phyloP scores from a whole-genome alignment of 2,113 vertebrate species.

The Falco punctatus region DNA sequence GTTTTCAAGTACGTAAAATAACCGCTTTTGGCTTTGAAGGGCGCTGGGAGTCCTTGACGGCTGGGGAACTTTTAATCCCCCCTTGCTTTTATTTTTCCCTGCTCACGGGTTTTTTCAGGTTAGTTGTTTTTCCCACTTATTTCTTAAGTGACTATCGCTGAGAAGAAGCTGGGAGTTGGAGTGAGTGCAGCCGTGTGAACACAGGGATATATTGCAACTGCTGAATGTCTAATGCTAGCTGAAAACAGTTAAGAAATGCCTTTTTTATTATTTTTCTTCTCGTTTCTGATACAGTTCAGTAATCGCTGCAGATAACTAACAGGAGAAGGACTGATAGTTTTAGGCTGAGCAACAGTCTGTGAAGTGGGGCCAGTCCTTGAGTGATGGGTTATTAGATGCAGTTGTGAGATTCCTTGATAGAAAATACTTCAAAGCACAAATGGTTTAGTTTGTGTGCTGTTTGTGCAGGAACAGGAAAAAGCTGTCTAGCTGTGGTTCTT shows the following conservation, averaged over 20 bases:
- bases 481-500: neutral
- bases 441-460: neutral
- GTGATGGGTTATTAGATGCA: neutral
- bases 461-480: neutral
- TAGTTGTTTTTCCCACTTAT: neutral
- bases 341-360: neutral
- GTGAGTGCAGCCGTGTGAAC: neutral
- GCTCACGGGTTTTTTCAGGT: neutral
- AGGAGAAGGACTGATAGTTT: neutral
- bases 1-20: neutral
- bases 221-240: neutral
- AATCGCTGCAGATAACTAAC: neutral
- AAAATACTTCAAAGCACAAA: neutral
- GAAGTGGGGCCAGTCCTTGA: neutral
- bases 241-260: neutral
- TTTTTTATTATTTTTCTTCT: neutral
- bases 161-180: neutral
- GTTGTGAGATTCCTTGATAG: neutral
- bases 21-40: neutral
- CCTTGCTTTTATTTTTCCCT: accelerated
- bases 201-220: neutral
- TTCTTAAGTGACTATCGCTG: neutral
- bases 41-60: neutral
- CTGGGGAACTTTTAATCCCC: slow-evolving; percentile 7
- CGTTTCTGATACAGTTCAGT: neutral